Conservation (phyloP, 1,140 invertebrate species). For the Halictus rubicundus region DNA sequence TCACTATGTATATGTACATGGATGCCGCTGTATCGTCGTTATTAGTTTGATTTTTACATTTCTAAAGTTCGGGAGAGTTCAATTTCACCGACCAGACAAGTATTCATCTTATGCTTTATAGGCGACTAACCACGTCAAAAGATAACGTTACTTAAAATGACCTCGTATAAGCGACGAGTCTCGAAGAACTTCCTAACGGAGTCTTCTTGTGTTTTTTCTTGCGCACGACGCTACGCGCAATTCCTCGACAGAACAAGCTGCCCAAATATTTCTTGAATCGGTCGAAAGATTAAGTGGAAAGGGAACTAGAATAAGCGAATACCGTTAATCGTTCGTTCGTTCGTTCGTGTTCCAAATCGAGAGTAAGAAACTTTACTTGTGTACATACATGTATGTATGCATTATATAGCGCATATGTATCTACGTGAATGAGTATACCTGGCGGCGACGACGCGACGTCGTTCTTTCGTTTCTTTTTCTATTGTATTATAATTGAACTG, state of each 20-base stretch:
- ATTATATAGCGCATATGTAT: too few species aligned
- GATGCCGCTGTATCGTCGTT: too few species aligned
- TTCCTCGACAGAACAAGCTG: conserved; percentile 1
- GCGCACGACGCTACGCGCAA: not conserved
- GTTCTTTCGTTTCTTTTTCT: too few species aligned
- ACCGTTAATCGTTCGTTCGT: conserved; percentile 40
- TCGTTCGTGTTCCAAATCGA: conserved; percentile 6
- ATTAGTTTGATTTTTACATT: too few species aligned
- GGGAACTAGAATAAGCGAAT: conserved; percentile 30
- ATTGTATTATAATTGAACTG: too few species aligned
- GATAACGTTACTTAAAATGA: conserved; percentile 18
- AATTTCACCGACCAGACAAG: too few species aligned
- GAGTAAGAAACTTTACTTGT: not conserved
- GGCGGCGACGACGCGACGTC: too few species aligned
- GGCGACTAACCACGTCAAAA: not conserved
- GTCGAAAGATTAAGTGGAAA: conserved; percentile 18
- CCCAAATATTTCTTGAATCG: conserved; percentile 43
- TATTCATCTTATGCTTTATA: not conserved
- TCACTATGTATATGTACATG: too few species aligned
- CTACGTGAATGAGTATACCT: too few species aligned
- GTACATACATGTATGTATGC: not conserved
- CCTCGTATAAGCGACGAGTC: not conserved
- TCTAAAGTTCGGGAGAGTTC: too few species aligned
- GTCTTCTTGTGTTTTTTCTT: not conserved
- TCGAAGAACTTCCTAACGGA: not conserved